Conservation (phyloP, 2,797 vertebrate species). For the Gobio occitaniae region DNA sequence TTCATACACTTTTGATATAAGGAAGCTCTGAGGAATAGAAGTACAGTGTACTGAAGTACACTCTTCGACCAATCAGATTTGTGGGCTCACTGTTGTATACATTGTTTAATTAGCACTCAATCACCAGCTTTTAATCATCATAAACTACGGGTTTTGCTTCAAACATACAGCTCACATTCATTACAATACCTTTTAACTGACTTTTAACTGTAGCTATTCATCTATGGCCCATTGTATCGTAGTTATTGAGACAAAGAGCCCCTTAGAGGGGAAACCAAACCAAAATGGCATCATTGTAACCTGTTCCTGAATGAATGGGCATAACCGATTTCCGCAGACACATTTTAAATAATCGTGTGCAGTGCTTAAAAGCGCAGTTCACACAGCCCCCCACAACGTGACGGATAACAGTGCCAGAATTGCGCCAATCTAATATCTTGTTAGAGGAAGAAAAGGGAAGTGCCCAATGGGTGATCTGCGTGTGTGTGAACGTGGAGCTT, state of each 20-base stretch:
- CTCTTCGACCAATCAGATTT: not conserved
- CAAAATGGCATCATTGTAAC: conserved; percentile 86
- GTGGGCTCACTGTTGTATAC: not conserved
- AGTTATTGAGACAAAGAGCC: conserved; percentile 38
- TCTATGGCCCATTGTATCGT: conserved; percentile 36
- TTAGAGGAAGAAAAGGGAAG: conserved; percentile 89
- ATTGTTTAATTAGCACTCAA: not conserved
- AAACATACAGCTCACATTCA: not conserved
- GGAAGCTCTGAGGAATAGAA: not conserved
- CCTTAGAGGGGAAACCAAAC: conserved; percentile 22
- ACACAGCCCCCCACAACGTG: conserved; percentile 88
- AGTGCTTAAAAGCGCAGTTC: conserved; percentile 88
- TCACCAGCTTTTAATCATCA: not conserved
- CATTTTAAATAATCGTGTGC: conserved; percentile 88
- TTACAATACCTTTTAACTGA: conserved; percentile 31
- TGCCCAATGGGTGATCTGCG: conserved; percentile 52
- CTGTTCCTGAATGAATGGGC: conserved; percentile 85
- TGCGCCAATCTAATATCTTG: conserved; percentile 90
- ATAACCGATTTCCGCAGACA: conserved; percentile 89
- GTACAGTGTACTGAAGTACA: not conserved
- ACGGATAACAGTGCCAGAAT: conserved; percentile 82
- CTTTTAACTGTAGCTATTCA: conserved; percentile 30
- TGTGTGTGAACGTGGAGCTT: conserved; percentile 78
- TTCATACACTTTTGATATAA: not conserved
- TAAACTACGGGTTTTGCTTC: not conserved